phyloP scores from a whole-genome alignment of 2,113 vertebrate genomes.

The Solenodon paradoxus region DNA sequence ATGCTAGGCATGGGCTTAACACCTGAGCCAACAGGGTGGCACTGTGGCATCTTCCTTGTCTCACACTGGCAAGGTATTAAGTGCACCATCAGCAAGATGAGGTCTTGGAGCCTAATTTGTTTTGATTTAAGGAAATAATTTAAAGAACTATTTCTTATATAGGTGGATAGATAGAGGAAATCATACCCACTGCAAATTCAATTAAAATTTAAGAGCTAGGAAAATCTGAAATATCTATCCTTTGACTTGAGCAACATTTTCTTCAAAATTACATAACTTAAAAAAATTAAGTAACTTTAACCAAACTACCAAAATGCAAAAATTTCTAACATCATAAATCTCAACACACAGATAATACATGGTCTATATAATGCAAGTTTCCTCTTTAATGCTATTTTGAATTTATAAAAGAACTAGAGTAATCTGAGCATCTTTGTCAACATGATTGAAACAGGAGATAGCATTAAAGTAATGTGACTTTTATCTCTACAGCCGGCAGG shows the following conservation, averaged over 20 bases:
- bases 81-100: not conserved
- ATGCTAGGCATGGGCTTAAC: no score
- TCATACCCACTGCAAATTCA: not conserved
- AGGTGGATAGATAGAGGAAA: not conserved
- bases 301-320: conserved; percentile 29
- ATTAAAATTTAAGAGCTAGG: not conserved
- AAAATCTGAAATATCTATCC: conserved; percentile 14
- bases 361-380: not conserved
- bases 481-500: not conserved
- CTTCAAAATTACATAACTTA: not conserved
- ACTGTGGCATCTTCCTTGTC: not conserved
- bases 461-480: not conserved
- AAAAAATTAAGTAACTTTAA: not conserved
- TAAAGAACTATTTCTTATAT: not conserved
- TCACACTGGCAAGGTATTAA: not conserved
- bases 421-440: not conserved
- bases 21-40: no score
- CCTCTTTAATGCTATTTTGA: not conserved
- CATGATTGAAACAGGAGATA: not conserved
- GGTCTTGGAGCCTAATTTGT: not conserved
- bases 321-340: not conserved
- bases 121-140: conserved; percentile 21
- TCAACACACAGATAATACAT: not conserved
- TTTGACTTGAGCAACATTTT: not conserved
- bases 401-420: not conserved